phyloP scores from a whole-genome alignment of 2,888 invertebrate species.

The Acronicta psi region DNA sequence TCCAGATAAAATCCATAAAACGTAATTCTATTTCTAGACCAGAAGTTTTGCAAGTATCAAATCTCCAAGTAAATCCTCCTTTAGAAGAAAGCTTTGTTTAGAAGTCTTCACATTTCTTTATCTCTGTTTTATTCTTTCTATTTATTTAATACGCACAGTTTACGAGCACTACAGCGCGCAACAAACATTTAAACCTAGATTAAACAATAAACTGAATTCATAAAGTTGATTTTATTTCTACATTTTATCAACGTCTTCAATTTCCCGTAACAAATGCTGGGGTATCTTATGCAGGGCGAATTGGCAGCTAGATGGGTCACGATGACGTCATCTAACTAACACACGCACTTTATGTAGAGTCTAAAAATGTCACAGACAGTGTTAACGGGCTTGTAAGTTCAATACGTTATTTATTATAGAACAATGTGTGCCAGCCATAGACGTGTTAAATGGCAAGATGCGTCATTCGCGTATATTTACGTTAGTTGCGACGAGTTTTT shows the following conservation, averaged over 20 bases:
- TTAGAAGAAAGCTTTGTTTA: not conserved
- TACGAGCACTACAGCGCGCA: conserved; percentile 38
- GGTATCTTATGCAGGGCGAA: conserved; percentile 49
- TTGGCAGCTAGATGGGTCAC: conserved; percentile 58
- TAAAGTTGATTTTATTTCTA: conserved; percentile 44
- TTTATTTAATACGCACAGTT: conserved; percentile 43
- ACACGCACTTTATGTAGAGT: conserved; percentile 50
- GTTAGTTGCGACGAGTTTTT: conserved; percentile 40
- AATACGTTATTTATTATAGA: conserved; percentile 58
- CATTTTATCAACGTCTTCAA: conserved; percentile 40
- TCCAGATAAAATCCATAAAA: too few species aligned
- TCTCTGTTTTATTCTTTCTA: conserved; percentile 40
- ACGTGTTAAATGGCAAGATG: conserved; percentile 49
- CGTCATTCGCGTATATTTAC: conserved; percentile 44
- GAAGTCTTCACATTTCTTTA: conserved; percentile 24
- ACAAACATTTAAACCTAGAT: conserved; percentile 47
- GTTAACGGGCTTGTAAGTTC: conserved; percentile 55
- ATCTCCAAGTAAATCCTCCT: conserved; percentile 4
- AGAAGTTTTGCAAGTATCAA: too few species aligned
- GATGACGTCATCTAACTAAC: conserved; percentile 47
- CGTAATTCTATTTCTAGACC: too few species aligned
- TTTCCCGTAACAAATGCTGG: conserved; percentile 34
- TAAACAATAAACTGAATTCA: conserved; percentile 48
- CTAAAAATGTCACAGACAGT: conserved; percentile 59
- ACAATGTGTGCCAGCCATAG: conserved; percentile 52